Conservation (phyloP, 2,113 vertebrate species). For the Podarcis raffonei region DNA sequence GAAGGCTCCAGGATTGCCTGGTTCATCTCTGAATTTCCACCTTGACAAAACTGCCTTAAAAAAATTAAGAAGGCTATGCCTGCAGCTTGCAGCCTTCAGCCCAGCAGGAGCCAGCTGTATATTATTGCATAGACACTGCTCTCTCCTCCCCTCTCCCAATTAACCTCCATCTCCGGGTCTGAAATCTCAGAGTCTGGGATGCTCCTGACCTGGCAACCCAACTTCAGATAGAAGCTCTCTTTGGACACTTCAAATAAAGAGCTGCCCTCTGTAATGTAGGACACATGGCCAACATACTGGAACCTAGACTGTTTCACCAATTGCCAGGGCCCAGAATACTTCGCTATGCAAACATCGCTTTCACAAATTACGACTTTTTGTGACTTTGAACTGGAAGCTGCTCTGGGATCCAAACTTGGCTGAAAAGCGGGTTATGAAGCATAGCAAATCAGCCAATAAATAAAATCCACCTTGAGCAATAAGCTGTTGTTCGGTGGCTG, state of each 20-base stretch:
- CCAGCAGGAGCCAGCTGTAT: too few relatives aligned
- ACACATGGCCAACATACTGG: not conserved
- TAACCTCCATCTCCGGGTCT: too few relatives aligned
- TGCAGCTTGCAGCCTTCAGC: too few relatives aligned
- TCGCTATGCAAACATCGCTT: not conserved
- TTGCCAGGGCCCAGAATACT: not conserved
- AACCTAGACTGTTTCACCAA: not conserved
- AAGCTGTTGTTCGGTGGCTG: not conserved
- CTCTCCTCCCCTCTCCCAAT: too few relatives aligned
- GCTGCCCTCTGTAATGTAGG: not conserved
- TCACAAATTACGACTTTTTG: not conserved
- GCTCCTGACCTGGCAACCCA: too few relatives aligned
- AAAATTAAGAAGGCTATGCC: too few relatives aligned
- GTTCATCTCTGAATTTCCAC: too few relatives aligned
- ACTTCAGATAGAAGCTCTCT: not conserved
- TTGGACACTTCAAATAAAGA: not conserved
- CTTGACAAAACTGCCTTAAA: too few relatives aligned
- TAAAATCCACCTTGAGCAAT: not conserved
- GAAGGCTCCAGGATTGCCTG: too few relatives aligned
- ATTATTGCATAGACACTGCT: too few relatives aligned
- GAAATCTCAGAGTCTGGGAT: too few relatives aligned
- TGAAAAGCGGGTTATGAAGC: not conserved
- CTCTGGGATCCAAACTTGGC: not conserved
- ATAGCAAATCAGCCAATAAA: not conserved
- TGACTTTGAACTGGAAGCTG: not conserved